Evolutionary conservation across 1,140 invertebrate genomes (phyloP).

Genomic region (Trialeurodes vaporariorum): DNA sequence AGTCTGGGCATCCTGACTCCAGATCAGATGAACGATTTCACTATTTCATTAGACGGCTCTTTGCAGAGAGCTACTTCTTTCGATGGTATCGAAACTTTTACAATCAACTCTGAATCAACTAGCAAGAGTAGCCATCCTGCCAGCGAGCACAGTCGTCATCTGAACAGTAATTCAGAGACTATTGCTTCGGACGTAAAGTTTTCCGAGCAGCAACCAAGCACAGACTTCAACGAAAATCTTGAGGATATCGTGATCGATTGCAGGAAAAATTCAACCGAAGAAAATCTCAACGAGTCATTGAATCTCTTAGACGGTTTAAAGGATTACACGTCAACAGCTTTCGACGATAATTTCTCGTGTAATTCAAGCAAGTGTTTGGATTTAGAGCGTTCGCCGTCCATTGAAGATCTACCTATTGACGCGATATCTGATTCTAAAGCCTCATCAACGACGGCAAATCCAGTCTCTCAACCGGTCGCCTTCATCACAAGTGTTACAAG

Average conservation of each 20-base stretch:
- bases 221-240: constrained; percentile 17
- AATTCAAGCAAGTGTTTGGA: not conserved
- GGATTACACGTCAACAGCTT: not conserved
- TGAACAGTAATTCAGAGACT: not conserved
- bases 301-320: not conserved
- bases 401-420: constrained; percentile 67
- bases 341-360: not conserved
- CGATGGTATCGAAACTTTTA: constrained; percentile 15
- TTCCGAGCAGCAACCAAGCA: constrained; percentile 19
- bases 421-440: constrained; percentile 33
- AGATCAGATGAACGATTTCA: constrained; percentile 68
- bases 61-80: constrained; percentile 17
- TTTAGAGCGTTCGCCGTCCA: constrained; percentile 52
- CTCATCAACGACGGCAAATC: constrained; percentile 33
- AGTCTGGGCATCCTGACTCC: constrained; percentile 72
- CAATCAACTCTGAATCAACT: not conserved
- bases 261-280: no score
- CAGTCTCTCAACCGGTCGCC: constrained; percentile 44
- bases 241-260: not conserved
- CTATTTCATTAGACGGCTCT: constrained; percentile 11
- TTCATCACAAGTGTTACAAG: constrained; percentile 74
- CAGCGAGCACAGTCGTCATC: no score
- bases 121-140: no score
- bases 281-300: not conserved
- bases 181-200: not conserved